A percentile compares a stretch with the other conserved stretches of the same genome.
Conservation (phyloP, 2,888 invertebrate species). For the Leuctra nigra region DNA sequence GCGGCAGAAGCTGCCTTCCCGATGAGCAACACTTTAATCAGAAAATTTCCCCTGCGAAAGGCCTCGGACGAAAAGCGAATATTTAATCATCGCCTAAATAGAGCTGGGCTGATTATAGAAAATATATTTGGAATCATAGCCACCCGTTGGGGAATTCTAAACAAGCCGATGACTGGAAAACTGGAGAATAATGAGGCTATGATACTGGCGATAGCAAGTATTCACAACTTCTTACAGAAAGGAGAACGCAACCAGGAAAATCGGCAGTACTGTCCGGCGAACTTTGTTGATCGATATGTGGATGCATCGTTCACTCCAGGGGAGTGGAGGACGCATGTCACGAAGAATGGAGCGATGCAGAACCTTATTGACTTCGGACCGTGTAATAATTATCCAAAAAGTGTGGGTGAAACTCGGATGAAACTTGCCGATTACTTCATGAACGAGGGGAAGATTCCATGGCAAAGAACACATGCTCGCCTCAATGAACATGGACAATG, state of each 20-base stretch:
- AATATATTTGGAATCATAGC: conserved; percentile 28
- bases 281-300: neutral
- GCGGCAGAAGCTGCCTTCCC: conserved; percentile 14
- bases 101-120: conserved; percentile 24
- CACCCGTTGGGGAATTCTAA: conserved; percentile 21
- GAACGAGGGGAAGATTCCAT: conserved; percentile 1
- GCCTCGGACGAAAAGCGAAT: conserved; percentile 20
- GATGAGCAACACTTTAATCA: conserved; percentile 10
- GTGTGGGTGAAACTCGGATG: neutral
- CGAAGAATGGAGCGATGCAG: neutral
- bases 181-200: neutral
- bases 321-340: neutral
- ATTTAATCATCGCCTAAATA: conserved; percentile 28
- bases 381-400: neutral
- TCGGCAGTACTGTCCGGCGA: neutral
- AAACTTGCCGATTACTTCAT: neutral
- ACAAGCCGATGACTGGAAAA: conserved; percentile 6
- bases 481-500: no score
- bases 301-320: neutral
- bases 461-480: conserved; percentile 8
- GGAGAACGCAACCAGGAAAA: neutral
- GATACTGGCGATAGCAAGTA: neutral
- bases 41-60: conserved; percentile 10
- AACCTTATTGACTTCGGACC: neutral
- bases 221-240: conserved; percentile 2